Evolutionary conservation across 2,113 vertebrate genomes (phyloP).

Genomic region (Eubucco bourcierii): DNA sequence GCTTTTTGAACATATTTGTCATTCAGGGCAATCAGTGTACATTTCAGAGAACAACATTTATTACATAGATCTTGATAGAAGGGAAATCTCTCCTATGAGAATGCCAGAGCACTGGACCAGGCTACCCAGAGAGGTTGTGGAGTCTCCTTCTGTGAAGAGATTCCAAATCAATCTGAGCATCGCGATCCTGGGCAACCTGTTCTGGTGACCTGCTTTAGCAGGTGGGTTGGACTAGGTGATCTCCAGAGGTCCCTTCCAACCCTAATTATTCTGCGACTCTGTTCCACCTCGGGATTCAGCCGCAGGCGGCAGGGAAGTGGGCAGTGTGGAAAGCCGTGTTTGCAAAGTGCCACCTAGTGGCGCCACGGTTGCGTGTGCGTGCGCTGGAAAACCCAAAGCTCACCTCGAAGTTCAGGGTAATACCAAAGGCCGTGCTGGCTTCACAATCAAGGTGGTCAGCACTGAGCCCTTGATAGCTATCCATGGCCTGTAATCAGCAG

Average conservation of each 20-base stretch:
- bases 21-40: not conserved
- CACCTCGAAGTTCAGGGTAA: not conserved
- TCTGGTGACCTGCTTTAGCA: not conserved
- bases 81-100: not conserved
- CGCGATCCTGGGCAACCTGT: not conserved
- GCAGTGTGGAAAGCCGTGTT: not conserved
- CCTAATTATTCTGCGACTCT: too few species aligned
- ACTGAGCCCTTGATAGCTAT: not conserved
- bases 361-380: rapidly evolving
- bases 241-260: not conserved
- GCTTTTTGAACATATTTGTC: not conserved
- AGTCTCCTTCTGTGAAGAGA: not conserved
- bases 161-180: not conserved
- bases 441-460: not conserved
- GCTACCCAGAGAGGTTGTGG: not conserved
- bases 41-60: not conserved
- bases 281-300: rapidly evolving
- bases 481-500: not conserved
- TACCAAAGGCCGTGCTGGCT: not conserved
- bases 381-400: not conserved
- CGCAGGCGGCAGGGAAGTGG: too few species aligned
- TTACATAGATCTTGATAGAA: not conserved
- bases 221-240: too few species aligned
- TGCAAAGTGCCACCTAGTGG: constrained; percentile 63
- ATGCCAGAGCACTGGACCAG: too few species aligned